Base-by-base conservation (phyloP, 2,113 vertebrate genomes). In the Romanogobio albipinnatus region DNA sequence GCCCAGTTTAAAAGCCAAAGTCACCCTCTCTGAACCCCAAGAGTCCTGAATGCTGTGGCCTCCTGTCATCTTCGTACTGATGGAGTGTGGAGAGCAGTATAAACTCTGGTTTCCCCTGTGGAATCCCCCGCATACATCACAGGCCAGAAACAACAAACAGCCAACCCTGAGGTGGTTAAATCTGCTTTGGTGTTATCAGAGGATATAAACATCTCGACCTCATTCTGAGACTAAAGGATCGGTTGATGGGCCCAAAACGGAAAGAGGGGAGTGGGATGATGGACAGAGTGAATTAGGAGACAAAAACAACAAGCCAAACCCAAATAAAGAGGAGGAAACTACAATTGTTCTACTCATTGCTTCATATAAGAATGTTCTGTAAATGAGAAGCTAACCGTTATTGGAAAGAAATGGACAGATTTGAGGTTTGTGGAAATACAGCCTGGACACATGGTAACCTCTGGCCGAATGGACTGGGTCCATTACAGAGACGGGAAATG, bases 261-360 rank as follows among this genome's bases (percentile, higher is more conserved):
- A 76, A 47, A 76, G 36, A 80, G 61, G 9, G 19, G 4, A 73
- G 66, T 4, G 59, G 33, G 47, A 62, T 83, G 62, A 70, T 56
- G 29, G n/a, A 79, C 58, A 9, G 33, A 49, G 24, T 45, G 9
- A 36, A 43, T 62, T 53, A 51, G 13, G 11, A 51, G 26, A 79
- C 66, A 53, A 78, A 83, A 85, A 74, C 68, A 66, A 84, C 59
- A 56, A 17, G 74, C 24, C 56, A 11, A 83, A 76, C 1, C 49
- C 36, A 87, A 75, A 87, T 81, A 87, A 81, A 75, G 49, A 61
- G 17, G 47, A 64, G 68, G 59, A 36, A 82, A 86, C 45, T 43
- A 58, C 74, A 24, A 66, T 62, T 62, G 73, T 73, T 73, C 6
- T 49, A 26, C 77, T 33, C 29, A 76, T 22, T 59, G 71, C 75